These are phyloP conservation scores for Drosophila tristis DNA, from an alignment of 1,140 invertebrate species.

Conservation along the genomic window DNA sequence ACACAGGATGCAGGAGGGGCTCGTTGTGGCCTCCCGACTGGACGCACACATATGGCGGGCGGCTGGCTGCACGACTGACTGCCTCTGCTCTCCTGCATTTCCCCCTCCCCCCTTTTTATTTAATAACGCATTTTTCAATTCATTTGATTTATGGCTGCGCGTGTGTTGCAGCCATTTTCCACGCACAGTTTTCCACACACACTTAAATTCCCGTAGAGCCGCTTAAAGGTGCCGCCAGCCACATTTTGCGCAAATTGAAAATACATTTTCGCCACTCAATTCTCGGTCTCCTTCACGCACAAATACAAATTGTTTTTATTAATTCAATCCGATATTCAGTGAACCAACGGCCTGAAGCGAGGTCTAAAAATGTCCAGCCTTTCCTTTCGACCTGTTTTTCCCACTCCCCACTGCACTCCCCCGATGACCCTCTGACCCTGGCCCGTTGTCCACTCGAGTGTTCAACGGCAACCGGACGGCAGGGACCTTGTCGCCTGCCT, in stretches of 20 bases:
- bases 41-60: constrained; percentile 45
- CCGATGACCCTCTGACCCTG: constrained; percentile 1
- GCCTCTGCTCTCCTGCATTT: constrained; percentile 16
- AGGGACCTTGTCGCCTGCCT: constrained; percentile 32
- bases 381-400: constrained; percentile 54
- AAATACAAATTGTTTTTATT: constrained; percentile 76
- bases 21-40: constrained; percentile 13
- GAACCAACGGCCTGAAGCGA: constrained; percentile 46
- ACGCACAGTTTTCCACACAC: neutral
- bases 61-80: constrained; percentile 15
- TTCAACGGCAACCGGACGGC: constrained; percentile 46
- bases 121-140: constrained; percentile 80
- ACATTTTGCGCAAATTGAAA: constrained; percentile 57
- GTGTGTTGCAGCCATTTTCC: constrained; percentile 57
- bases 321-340: constrained; percentile 69
- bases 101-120: constrained; percentile 51
- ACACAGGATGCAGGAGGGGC: constrained; percentile 3
- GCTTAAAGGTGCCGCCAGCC: constrained; percentile 8
- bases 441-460: constrained; percentile 52
- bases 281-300: neutral
- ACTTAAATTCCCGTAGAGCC: constrained; percentile 14
- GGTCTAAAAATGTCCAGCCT: constrained; percentile 49
- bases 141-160: constrained; percentile 73
- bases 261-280: constrained; percentile 55
- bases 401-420: neutral